Percentiles rank a stretch among this genome's conserved stretches.
Conservation (phyloP, 2,113 vertebrate genomes). For the Crypturellus undulatus region DNA sequence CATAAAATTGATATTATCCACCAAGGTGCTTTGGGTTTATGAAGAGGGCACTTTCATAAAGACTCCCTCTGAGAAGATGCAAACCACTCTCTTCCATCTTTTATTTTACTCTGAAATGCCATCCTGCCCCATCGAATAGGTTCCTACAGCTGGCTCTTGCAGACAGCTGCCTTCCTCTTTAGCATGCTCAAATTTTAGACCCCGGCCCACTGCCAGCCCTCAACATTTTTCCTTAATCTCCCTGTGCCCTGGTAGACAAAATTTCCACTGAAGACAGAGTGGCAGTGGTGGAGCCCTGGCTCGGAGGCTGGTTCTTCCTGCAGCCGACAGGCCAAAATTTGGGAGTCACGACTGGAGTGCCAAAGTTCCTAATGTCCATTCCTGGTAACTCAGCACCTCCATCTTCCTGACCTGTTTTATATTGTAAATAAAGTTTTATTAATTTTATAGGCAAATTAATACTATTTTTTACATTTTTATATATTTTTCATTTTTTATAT, state of each 20-base stretch:
- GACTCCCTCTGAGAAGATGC: neutral
- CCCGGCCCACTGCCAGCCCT: slow-evolving; percentile 24
- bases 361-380: slow-evolving; percentile 27
- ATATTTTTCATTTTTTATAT: neutral
- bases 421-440: neutral
- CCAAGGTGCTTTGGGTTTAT: neutral
- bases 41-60: neutral
- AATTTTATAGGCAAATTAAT: neutral
- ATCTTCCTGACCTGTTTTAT: slow-evolving; percentile 22
- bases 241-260: neutral
- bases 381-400: neutral
- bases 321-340: neutral
- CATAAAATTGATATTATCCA: slow-evolving; percentile 24
- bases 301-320: neutral
- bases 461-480: neutral
- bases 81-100: neutral
- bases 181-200: neutral
- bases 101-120: slow-evolving; percentile 17
- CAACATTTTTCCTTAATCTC: slow-evolving; percentile 68
- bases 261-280: slow-evolving; percentile 48
- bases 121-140: slow-evolving; percentile 25
- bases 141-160: slow-evolving; percentile 16
- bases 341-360: neutral
- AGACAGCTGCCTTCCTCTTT: slow-evolving; percentile 56
- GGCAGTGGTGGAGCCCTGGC: neutral